These are phyloP conservation scores for Cantharis flavilabris DNA, from an alignment of 2,888 invertebrate species.

Conservation along the genomic window DNA sequence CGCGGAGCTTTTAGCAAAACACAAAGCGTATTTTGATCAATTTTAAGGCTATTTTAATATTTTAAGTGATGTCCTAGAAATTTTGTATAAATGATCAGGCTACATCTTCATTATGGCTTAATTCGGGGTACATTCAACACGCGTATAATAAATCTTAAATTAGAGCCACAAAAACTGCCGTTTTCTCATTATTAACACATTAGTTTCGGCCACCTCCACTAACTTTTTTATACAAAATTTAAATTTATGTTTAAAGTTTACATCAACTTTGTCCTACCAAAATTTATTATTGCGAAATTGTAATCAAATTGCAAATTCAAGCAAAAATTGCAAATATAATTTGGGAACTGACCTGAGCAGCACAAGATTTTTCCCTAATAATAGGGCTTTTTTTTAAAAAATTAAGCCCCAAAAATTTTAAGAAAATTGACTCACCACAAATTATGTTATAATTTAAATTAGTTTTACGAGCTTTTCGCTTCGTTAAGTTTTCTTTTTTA, in stretches of 20 bases:
- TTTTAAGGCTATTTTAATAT: neutral
- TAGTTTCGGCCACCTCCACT: slow-evolving; percentile 9
- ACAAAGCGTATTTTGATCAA: neutral
- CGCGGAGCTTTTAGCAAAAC: neutral
- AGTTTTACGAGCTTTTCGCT: neutral
- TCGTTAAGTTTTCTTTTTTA: neutral
- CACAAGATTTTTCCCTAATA: neutral
- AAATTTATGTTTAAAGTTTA: slow-evolving; percentile 21
- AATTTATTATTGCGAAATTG: neutral
- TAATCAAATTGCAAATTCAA: neutral
- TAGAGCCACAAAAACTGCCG: slow-evolving; percentile 16
- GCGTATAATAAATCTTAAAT: slow-evolving; percentile 22
- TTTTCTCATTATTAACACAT: slow-evolving; percentile 27
- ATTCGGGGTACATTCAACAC: slow-evolving; percentile 16
- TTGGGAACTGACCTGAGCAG: neutral
- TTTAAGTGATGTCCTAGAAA: neutral
- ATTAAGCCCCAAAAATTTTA: too few species aligned
- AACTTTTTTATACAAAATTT: slow-evolving; percentile 18
- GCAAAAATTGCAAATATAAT: neutral
- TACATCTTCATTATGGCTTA: slow-evolving; percentile 10
- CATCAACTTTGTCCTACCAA: neutral
- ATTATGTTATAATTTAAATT: neutral
- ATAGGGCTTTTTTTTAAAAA: neutral
- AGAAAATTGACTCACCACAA: neutral
- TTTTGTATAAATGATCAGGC: neutral